Base-by-base conservation (phyloP, 2,113 vertebrate genomes). In the Chascanopsetta lugubris region DNA sequence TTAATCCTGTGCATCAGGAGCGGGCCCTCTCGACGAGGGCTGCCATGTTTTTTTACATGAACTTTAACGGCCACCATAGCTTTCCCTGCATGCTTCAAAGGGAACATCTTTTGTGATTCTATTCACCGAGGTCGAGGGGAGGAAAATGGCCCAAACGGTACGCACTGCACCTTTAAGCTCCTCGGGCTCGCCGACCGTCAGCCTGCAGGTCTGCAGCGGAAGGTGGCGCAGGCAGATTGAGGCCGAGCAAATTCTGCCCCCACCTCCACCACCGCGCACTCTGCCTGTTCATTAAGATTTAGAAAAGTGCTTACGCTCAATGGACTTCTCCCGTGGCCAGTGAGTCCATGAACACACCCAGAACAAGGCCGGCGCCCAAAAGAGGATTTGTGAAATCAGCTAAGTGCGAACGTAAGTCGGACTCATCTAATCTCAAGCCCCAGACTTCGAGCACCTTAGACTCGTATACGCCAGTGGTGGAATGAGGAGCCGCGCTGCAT, bases 201-300 rank as follows among this genome's bases (percentile, higher is more conserved):
- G 73, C 79, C 72, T 55, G 64, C 79, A 80, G 86, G 88, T 82
- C 79, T 54, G 65, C 76, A 77, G 82, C 79, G 73, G 68, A 86
- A 80, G 85, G 84, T 88, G 87, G 81, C 72, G 80, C 72, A 55
- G 73, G 79, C 86, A 77, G 86, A 87, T 86, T 80, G 84, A 86
- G 83, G 79, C 69, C 42, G 61, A n/a, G 83, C 77, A 84, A 70
- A 82, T 88, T 86, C 79, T 80, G 81, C 72, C 77, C 60, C 70
- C 42, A 32, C 48, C 1, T 79, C 72, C 77, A 62, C 70, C 42
- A 32, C 48, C 1, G 53, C 38, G 70, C 79, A 45, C 75, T 68
- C 50, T 46, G 82, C 68, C 82, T 82, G 72, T 74, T 83, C 85
- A 90, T 87, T 72, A 82, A 69, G 63, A 68, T 77, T 72, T 47